These are phyloP conservation scores for Circaetus gallicus DNA, from an alignment of 2,113 vertebrate genomes.

Conservation along the genomic window DNA sequence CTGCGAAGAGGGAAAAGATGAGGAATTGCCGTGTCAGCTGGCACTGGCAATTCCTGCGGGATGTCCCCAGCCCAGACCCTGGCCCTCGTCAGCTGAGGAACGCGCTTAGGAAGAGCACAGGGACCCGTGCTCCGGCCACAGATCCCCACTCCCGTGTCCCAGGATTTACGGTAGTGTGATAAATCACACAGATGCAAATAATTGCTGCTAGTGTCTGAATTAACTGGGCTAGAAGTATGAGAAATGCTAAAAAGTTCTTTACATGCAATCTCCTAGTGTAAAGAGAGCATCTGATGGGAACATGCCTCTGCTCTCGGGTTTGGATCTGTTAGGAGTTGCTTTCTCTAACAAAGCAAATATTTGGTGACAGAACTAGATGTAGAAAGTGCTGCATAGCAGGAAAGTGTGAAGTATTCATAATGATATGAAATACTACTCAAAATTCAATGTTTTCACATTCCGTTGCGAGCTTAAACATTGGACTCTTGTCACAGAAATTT, in stretches of 20 bases:
- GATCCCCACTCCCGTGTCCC: rapidly evolving
- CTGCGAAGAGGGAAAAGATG: background rate
- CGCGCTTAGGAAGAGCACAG: rapidly evolving
- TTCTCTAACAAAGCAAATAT: conserved; percentile 23
- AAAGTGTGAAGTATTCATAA: conserved; percentile 20
- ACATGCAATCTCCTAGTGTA: background rate
- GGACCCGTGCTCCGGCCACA: background rate
- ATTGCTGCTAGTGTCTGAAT: background rate
- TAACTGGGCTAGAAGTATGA: background rate
- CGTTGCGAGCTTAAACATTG: background rate
- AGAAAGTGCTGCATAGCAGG: background rate
- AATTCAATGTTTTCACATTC: conserved; percentile 30
- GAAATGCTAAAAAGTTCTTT: background rate
- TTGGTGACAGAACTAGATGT: conserved; percentile 20
- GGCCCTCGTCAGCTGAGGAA: background rate
- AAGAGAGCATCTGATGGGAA: background rate
- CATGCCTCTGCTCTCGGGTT: background rate
- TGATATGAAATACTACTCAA: conserved; percentile 3
- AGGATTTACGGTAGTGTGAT: background rate
- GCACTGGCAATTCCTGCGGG: background rate
- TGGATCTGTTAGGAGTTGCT: background rate
- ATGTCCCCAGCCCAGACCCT: background rate
- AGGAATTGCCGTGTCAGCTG: rapidly evolving
- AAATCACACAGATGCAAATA: background rate
- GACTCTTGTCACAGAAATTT: conserved; percentile 30